Base-by-base conservation (phyloP, 2,113 vertebrate genomes). In the Actenoides lindsayi region DNA sequence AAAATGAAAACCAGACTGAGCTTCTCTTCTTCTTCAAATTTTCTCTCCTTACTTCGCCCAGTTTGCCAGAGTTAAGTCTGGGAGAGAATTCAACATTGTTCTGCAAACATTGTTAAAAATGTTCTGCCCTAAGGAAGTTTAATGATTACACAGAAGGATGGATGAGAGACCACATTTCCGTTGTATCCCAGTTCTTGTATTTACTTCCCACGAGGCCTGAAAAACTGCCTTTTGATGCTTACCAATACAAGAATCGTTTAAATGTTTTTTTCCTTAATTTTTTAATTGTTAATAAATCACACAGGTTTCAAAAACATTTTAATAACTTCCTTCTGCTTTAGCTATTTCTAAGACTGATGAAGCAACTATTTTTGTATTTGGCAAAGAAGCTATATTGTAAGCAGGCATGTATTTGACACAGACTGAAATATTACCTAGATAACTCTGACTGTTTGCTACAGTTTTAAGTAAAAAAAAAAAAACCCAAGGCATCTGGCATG, bases 1-100 rank as follows among this genome's bases (percentile, higher is more conserved):
- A 97, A 99, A 99, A 99, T 98, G 98, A 98, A 98, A 98, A 99
- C 98, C 97, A 98, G 98, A 98, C 97, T 95, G 94, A 97, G 97
- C 97, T 98, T 98, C 97, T 93, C 89, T n/a, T 98, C 98, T 98
- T 98, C 98, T 98, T 98, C 98, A 98, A 93, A 98, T 97, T 97
- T 97, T 96, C 95, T 97, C 84, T 94, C 88, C 84, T 93, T 70
- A 98, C 91, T 97, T 95, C 95, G 87, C 50, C 41, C 88, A 63
- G 80, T 95, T 95, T 96, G 92, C 76, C 94, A 95, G 95, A 93
- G 90, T 63, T 83, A 93, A 94, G 93, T 87, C 83, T 93, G 89
- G 91, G 65, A 96, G 83, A 97, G 93, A 93, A 95, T 89, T 93
- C 74, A 95, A 83, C 64, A 65, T 89, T 97, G 85, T 93, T 97